Percentiles rank a stretch among this genome's conserved stretches.
Evolutionary conservation across 2,888 invertebrate species (phyloP).

Genomic region (Lissonota sp.): DNA sequence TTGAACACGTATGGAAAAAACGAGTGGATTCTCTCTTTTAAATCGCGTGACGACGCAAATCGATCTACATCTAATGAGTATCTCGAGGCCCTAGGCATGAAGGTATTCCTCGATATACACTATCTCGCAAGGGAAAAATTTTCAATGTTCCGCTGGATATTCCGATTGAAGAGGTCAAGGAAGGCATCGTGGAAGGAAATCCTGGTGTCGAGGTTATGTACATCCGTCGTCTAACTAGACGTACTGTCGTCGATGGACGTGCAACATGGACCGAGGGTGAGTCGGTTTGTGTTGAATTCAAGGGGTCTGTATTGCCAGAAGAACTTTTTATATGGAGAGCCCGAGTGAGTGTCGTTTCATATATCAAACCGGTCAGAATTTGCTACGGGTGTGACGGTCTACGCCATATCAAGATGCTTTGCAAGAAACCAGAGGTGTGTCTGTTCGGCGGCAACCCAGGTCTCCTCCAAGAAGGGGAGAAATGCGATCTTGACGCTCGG

Average conservation of each 20-base stretch:
- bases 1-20: constrained; percentile 28
- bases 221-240: constrained; percentile 8
- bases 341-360: not conserved
- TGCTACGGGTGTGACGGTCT: constrained; percentile 30
- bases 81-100: not conserved
- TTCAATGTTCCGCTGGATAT: constrained; percentile 15
- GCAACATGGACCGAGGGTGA: constrained; percentile 6
- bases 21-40: constrained; percentile 8
- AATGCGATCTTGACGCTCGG: not conserved
- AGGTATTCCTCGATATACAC: constrained; percentile 17
- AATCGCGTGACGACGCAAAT: constrained; percentile 23
- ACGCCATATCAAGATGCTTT: constrained; percentile 9
- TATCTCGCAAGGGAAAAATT: constrained; percentile 17
- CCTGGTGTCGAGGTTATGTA: not conserved
- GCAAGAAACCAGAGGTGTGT: constrained; percentile 11
- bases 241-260: not conserved
- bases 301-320: not conserved
- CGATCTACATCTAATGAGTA: not conserved
- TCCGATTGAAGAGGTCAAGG: constrained; percentile 10
- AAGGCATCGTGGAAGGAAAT: constrained; percentile 2
- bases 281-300: constrained; percentile 29
- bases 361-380: not conserved
- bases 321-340: constrained; percentile 20
- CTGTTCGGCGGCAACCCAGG: constrained; percentile 1
- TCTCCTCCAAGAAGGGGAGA: constrained; percentile 12